A percentile compares a stretch with the other conserved stretches of the same genome.
These are phyloP conservation scores for Vanacampus margaritifer DNA, from an alignment of 2,113 vertebrate species.

Conservation along the genomic window DNA sequence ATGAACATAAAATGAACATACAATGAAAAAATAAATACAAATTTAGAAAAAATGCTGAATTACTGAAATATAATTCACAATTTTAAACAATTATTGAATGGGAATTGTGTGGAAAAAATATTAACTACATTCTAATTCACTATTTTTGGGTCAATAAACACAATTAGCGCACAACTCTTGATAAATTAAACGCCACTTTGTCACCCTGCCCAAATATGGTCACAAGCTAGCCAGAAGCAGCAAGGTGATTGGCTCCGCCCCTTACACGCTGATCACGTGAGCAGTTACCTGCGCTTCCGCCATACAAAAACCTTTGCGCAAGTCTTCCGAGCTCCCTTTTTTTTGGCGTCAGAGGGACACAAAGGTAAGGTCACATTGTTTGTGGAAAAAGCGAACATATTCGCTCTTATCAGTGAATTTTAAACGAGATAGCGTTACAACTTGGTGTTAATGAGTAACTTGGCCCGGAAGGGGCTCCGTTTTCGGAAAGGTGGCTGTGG, in stretches of 20 bases:
- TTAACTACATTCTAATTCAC: no score
- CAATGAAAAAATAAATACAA: no score
- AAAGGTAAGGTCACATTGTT: conserved; percentile 45
- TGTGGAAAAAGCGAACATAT: background rate
- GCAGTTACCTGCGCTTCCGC: conserved; percentile 28
- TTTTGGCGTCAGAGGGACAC: conserved; percentile 39
- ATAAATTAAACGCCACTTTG: background rate
- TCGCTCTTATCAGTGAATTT: background rate
- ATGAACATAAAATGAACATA: no score
- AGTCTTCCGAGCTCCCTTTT: conserved; percentile 36
- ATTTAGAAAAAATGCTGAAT: no score
- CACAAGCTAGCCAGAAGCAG: background rate
- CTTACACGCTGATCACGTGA: background rate
- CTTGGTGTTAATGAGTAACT: background rate
- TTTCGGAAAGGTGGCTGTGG: background rate
- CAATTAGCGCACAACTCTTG: background rate
- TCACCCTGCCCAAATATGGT: background rate
- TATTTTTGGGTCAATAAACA: no score
- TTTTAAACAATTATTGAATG: no score
- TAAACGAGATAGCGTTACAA: background rate
- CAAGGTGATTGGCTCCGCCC: background rate
- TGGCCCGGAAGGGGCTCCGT: background rate
- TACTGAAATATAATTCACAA: no score
- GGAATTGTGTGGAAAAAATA: no score
- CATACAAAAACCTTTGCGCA: conserved; percentile 60